These are phyloP conservation scores for Polyodon spathula DNA, from an alignment of 2,113 vertebrate species.

Conservation along the genomic window DNA sequence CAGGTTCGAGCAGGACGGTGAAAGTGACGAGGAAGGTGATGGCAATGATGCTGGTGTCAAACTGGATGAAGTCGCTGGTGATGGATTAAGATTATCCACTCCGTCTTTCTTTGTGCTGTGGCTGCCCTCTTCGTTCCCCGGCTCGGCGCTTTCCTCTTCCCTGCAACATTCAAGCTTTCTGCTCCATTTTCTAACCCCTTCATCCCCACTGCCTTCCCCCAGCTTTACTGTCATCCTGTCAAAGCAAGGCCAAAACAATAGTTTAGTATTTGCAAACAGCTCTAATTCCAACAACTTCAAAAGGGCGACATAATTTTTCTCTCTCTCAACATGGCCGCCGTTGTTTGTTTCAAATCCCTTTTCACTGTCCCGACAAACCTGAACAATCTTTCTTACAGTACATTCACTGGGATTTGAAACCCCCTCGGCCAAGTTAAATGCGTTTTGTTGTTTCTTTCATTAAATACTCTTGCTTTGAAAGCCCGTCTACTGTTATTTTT, in stretches of 20 bases:
- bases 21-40: constrained; percentile 39
- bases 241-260: constrained; percentile 34
- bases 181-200: constrained; percentile 77
- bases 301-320: constrained; percentile 60
- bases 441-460: constrained; percentile 9
- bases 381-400: constrained; percentile 50
- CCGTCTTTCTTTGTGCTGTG: constrained; percentile 80
- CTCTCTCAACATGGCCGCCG: constrained; percentile 98
- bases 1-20: constrained; percentile 36
- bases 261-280: constrained; percentile 31
- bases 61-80: constrained; percentile 43
- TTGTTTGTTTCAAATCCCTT: constrained; percentile 98
- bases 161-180: constrained; percentile 69
- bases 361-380: constrained; percentile 76
- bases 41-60: constrained; percentile 50
- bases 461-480: constrained; percentile 18
- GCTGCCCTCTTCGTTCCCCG: constrained; percentile 76
- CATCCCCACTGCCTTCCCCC: constrained; percentile 75
- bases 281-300: constrained; percentile 54
- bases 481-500: constrained; percentile 32
- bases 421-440: neutral
- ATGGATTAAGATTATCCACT: constrained; percentile 64
- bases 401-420: constrained; percentile 18
- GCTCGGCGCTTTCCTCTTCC: constrained; percentile 79
- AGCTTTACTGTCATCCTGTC: constrained; percentile 93